Conservation (phyloP, 1,140 invertebrate genomes). For the Chrysopa pallens region DNA sequence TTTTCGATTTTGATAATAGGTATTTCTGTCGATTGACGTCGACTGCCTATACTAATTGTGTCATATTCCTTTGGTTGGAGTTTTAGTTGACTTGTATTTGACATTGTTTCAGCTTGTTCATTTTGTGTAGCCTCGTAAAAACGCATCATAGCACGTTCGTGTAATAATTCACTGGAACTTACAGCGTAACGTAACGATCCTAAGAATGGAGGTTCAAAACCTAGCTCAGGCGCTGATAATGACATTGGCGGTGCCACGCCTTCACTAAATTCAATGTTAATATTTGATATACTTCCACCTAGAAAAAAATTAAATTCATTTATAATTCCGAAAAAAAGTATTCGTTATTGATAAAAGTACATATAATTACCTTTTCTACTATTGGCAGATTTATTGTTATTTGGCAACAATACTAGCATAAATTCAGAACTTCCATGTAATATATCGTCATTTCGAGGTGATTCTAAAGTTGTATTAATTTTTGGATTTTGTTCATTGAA, state of each 20-base stretch:
- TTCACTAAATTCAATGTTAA: too few relatives aligned
- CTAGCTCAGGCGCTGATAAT: conserved; percentile 56
- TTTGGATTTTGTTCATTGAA: neutral
- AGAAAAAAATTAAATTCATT: conserved; percentile 1
- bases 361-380: conserved; percentile 25
- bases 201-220: conserved; percentile 25
- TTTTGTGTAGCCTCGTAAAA: conserved; percentile 55
- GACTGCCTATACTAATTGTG: conserved; percentile 4
- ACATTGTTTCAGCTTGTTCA: conserved; percentile 40
- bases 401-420: conserved; percentile 58
- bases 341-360: neutral
- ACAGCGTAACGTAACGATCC: conserved; percentile 49
- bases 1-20: conserved; percentile 20
- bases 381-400: conserved; percentile 23
- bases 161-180: conserved; percentile 62
- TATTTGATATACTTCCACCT: conserved; percentile 26
- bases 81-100: conserved; percentile 13
- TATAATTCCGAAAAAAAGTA: neutral
- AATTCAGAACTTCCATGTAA: conserved; percentile 49
- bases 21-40: conserved; percentile 11
- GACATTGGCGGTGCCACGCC: conserved; percentile 56
- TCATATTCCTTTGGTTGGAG: too few relatives aligned
- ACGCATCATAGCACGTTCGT: conserved; percentile 58
- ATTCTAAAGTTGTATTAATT: neutral
- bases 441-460: conserved; percentile 7